Percentiles rank a stretch among this genome's conserved stretches.
phyloP scores from a whole-genome alignment of 2,113 vertebrate species.

The Ahaetulla prasina region DNA sequence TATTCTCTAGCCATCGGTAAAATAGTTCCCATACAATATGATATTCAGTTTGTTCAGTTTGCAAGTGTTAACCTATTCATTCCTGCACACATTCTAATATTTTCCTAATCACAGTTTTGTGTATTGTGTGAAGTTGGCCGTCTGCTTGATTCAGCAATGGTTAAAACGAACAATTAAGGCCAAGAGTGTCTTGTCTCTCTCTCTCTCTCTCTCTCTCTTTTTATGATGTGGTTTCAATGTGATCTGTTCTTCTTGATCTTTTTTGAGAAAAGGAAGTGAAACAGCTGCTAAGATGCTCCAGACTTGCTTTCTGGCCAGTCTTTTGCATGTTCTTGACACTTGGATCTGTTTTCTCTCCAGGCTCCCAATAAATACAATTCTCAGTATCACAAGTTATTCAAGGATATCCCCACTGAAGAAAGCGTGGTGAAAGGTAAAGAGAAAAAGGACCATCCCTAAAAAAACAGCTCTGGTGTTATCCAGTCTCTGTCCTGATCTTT shows the following conservation, averaged over 20 bases:
- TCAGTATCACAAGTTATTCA: conserved; percentile 96
- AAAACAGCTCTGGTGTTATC: not conserved
- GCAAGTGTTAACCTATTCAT: too few species aligned
- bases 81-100: too few species aligned
- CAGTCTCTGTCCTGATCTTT: not conserved
- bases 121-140: not conserved
- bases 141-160: not conserved
- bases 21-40: too few species aligned
- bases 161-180: not conserved
- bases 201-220: not conserved
- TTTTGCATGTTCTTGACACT: not conserved
- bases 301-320: not conserved
- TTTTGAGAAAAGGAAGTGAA: not conserved
- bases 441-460: rapidly evolving
- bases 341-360: conserved; percentile 77
- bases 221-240: not conserved
- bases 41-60: too few species aligned
- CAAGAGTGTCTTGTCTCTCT: not conserved
- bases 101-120: not conserved
- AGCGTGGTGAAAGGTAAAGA: conserved; percentile 88
- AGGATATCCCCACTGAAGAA: conserved; percentile 88
- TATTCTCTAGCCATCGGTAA: too few species aligned
- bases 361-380: conserved; percentile 92
- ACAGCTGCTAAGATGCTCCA: not conserved
- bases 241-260: not conserved